A percentile compares a stretch with the other conserved stretches of the same genome.
Conservation (phyloP, 2,113 vertebrate genomes). For the Charina bottae region DNA sequence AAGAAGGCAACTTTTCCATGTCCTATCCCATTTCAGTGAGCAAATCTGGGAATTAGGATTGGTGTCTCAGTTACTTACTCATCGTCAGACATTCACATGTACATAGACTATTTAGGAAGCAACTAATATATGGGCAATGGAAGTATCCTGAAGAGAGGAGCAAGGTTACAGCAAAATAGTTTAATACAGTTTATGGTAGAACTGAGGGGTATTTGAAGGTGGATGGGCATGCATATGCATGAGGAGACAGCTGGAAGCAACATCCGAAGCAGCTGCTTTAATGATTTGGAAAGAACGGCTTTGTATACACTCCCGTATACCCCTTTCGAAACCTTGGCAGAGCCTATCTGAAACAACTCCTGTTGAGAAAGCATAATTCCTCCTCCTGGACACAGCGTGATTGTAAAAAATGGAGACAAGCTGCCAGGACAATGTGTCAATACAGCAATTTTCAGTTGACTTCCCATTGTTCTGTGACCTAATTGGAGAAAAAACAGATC, state of each 20-base stretch:
- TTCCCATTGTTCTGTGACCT: neutral
- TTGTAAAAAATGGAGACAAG: neutral
- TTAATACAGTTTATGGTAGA: too few species aligned
- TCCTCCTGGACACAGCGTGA: neutral
- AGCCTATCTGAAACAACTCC: neutral
- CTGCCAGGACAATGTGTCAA: neutral
- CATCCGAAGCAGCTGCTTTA: neutral
- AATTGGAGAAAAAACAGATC: neutral
- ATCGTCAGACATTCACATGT: neutral
- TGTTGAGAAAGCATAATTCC: neutral
- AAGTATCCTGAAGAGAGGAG: neutral
- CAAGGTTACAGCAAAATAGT: neutral
- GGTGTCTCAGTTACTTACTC: neutral
- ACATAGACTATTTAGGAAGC: neutral
- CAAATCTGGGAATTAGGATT: neutral
- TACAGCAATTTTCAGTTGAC: neutral
- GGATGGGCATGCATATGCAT: neutral
- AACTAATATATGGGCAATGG: neutral
- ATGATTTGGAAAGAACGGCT: neutral
- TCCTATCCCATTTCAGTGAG: neutral
- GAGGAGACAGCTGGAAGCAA: neutral
- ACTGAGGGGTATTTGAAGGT: neutral
- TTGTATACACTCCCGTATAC: neutral
- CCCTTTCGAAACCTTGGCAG: neutral
- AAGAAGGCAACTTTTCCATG: too few species aligned